Conservation (phyloP, 92 coral and sea anemone genomes). For the Paragorgia papillata region DNA sequence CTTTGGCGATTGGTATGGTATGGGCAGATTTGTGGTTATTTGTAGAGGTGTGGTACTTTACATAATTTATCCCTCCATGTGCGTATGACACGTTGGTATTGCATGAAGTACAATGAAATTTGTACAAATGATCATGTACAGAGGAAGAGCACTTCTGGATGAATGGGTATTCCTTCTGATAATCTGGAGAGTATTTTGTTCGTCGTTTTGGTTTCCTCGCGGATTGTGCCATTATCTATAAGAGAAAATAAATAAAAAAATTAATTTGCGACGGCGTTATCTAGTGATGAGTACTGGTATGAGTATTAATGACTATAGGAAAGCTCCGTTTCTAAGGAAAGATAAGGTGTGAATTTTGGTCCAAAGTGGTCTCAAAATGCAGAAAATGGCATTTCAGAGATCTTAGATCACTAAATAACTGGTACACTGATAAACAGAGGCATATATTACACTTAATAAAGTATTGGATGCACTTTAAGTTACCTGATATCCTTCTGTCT, state of each 20-base stretch:
- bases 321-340: no score
- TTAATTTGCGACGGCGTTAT: no score
- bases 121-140: conserved; percentile 41
- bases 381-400: no score
- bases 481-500: no score
- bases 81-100: conserved; percentile 40
- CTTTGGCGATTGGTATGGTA: neutral
- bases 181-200: conserved; percentile 38
- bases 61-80: conserved; percentile 42
- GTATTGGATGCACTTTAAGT: no score
- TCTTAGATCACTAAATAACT: no score
- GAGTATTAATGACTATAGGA: no score
- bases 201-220: conserved; percentile 26
- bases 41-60: conserved; percentile 16
- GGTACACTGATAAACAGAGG: no score
- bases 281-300: no score
- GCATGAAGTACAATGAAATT: conserved; percentile 37
- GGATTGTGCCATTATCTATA: conserved; percentile 24
- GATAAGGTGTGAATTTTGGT: no score
- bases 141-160: conserved; percentile 37
- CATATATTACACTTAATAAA: no score
- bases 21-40: conserved; percentile 15
- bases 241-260: neutral
- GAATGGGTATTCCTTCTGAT: conserved; percentile 42
- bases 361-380: no score